Percentiles rank a stretch among this genome's conserved stretches.
phyloP scores from a whole-genome alignment of 2,888 invertebrate genomes.

The Marasmarcha lunaedactyla region DNA sequence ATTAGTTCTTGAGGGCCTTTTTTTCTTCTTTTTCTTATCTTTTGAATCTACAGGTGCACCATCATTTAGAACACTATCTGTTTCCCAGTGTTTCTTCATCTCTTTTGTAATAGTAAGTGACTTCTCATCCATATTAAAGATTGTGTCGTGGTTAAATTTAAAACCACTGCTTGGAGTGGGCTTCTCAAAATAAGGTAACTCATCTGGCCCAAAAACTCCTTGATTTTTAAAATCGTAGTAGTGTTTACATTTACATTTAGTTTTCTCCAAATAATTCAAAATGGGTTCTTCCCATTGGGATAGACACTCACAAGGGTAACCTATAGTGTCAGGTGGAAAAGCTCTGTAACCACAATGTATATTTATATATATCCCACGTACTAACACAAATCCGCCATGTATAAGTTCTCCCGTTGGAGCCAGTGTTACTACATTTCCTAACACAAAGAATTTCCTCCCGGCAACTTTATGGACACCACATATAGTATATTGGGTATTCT shows the following conservation, averaged over 20 bases:
- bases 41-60: slow-evolving; percentile 11
- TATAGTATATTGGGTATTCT: slow-evolving; percentile 40
- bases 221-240: slow-evolving; percentile 43
- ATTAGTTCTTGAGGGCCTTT: slow-evolving; percentile 29
- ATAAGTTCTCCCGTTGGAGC: slow-evolving; percentile 42
- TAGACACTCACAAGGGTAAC: slow-evolving; percentile 41
- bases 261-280: slow-evolving; percentile 32
- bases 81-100: slow-evolving; percentile 46
- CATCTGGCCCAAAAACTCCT: slow-evolving; percentile 34
- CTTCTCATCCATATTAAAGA: slow-evolving; percentile 40
- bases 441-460: slow-evolving; percentile 32
- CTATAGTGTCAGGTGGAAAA: slow-evolving; percentile 23
- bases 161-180: slow-evolving; percentile 28
- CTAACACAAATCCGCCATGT: slow-evolving; percentile 38
- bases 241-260: slow-evolving; percentile 49
- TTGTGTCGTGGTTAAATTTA: slow-evolving; percentile 43
- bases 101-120: slow-evolving; percentile 35
- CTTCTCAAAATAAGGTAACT: slow-evolving; percentile 42
- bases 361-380: slow-evolving; percentile 29
- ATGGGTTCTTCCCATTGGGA: slow-evolving; percentile 37
- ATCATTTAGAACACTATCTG: slow-evolving; percentile 40
- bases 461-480: slow-evolving; percentile 34
- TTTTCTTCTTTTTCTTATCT: slow-evolving; percentile 15
- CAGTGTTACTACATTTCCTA: slow-evolving; percentile 34
- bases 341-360: slow-evolving; percentile 42